A percentile compares a stretch with the other conserved stretches of the same genome.
These are phyloP conservation scores for Chaetops frenatus DNA, from an alignment of 2,113 vertebrate species.

Conservation along the genomic window DNA sequence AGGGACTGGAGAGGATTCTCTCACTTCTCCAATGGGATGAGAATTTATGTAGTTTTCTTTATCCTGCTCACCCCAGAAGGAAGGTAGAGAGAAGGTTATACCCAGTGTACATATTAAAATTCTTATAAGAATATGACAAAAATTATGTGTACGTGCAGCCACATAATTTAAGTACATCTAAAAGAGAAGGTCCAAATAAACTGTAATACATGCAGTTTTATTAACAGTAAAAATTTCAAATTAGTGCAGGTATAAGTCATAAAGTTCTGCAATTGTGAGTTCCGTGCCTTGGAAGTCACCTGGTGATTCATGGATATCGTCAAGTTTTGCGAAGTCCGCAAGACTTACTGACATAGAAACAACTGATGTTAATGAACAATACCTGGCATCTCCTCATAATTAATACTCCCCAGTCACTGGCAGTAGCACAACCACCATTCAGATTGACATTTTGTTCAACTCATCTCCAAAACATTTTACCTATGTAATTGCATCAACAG, in stretches of 20 bases:
- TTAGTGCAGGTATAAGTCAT: not conserved
- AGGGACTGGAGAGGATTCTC: not conserved
- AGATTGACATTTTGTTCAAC: not conserved
- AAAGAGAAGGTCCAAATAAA: not conserved
- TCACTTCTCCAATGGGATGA: not conserved
- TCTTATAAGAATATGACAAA: not conserved
- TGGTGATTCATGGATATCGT: not conserved
- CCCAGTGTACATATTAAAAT: not conserved
- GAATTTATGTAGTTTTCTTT: not conserved
- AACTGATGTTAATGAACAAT: not conserved
- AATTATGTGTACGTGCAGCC: not conserved
- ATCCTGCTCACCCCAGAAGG: not conserved
- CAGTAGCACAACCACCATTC: not conserved
- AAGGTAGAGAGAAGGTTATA: not conserved
- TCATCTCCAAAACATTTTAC: not conserved
- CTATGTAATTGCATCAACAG: not conserved
- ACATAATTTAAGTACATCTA: not conserved
- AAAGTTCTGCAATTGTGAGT: not conserved
- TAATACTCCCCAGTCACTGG: not conserved
- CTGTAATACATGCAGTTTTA: not conserved
- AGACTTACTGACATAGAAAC: not conserved
- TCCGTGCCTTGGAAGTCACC: not conserved
- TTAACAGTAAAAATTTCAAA: not conserved
- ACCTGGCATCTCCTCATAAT: not conserved
- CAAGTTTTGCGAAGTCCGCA: fast-evolving